Evolutionary conservation across 2,888 invertebrate genomes (phyloP), one percentile per base, ranked within the genome.

Genomic region (Spisula solida): DNA sequence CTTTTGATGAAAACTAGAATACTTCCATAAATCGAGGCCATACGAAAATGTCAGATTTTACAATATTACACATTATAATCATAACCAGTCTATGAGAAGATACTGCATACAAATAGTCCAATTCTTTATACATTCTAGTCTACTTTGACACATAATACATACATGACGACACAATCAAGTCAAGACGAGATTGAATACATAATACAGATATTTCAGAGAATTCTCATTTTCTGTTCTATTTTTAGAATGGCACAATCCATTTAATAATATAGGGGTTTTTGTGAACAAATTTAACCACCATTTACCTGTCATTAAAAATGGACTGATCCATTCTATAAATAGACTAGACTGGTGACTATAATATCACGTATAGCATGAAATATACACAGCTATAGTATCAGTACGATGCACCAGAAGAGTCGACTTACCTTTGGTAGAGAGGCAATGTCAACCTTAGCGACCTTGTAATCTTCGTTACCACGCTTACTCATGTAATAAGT

Each of bases 401-500:
- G 51, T 51, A 51, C 1, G 51, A 51, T 51, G 51, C 51, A 51
- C 16, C 51, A 16, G 31, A 2, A 60, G 25, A 51, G 18, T 12
- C 60, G 34, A 16, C 60, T 55, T 87, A 91, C 91, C 91, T 91
- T 88, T 10, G 92, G 91, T n/a, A 92, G 83, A 29, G 75, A 78
- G 16, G 82, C 90, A 25, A 87, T 47, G n/a, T 86, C 70, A 10
- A 90, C 88, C 25, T 56, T n/a, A 75, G 83, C 75, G 1, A 89
- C 70, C 66, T 85, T 90, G 70, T 90, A 89, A 12, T 87, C 83
- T 5, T 80, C 31, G 70, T 92, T 82, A 1, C 82, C 86, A 20
- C 91, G 31, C 14, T 88, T 83, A 16, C 66, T 18, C 25, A 98
- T 98, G 96, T 99, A 99, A 93, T 98, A 97, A 85, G 98, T 98